phyloP scores from a whole-genome alignment of 2,797 vertebrate genomes.

The Phoeniculus purpureus region DNA sequence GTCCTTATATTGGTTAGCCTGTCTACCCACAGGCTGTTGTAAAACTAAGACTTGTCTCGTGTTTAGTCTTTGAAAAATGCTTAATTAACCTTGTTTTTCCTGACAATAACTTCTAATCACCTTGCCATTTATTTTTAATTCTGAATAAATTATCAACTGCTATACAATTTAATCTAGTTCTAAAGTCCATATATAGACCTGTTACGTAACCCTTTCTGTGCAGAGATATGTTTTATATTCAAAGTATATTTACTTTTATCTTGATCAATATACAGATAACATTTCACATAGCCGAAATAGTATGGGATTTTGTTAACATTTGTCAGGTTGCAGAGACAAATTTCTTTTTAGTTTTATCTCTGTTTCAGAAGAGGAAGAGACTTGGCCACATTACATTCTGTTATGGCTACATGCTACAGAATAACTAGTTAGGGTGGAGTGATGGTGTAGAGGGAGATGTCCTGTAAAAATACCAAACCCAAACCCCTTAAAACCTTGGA shows the following conservation, averaged over 20 bases:
- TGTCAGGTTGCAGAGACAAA: not conserved
- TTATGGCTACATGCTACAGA: not conserved
- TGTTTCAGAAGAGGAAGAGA: not conserved
- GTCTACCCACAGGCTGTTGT: not conserved
- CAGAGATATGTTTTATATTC: too few species aligned
- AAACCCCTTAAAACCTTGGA: not conserved
- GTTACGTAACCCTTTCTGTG: not conserved
- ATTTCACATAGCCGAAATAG: not conserved
- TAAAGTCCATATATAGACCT: not conserved
- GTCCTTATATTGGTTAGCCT: not conserved
- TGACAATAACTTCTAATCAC: not conserved
- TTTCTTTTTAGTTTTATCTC: not conserved
- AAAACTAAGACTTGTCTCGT: not conserved
- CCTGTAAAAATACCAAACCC: not conserved
- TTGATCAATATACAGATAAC: not conserved
- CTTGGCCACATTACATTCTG: rapidly evolving
- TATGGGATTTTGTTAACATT: not conserved
- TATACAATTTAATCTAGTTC: not conserved
- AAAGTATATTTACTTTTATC: not conserved
- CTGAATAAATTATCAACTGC: not conserved
- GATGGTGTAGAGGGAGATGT: not conserved
- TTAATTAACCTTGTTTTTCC: not conserved
- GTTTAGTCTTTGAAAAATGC: not conserved
- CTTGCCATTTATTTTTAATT: not conserved
- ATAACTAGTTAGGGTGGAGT: not conserved